phyloP scores from a whole-genome alignment of 2,113 vertebrate species.

The Corythaeola cristata region DNA sequence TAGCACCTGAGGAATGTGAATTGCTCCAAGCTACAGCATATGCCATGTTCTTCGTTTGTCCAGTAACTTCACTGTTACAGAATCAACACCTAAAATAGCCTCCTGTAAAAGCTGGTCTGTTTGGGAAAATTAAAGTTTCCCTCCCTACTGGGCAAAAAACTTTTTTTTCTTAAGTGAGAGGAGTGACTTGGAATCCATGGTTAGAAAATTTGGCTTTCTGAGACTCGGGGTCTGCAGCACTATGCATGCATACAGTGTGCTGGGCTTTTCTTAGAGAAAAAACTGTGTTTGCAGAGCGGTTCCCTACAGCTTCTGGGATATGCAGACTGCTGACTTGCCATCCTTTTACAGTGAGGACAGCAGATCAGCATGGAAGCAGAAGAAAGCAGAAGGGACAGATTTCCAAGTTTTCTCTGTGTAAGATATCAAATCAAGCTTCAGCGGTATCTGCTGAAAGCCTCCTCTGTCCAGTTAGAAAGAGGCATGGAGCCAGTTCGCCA shows the following conservation, averaged over 20 bases:
- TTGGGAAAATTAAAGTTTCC: background rate
- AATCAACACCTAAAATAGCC: conserved; percentile 24
- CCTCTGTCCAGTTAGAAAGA: background rate
- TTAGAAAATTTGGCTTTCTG: background rate
- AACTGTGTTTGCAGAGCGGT: background rate
- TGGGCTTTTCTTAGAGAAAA: conserved; percentile 15
- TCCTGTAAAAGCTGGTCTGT: conserved; percentile 15
- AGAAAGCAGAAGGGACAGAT: background rate
- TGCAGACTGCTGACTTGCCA: background rate
- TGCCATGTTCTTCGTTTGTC: conserved; percentile 25
- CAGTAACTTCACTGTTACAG: conserved; percentile 48
- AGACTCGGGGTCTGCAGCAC: background rate
- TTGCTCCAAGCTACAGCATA: background rate
- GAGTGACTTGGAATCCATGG: background rate
- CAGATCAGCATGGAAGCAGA: background rate
- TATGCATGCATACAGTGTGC: rapidly evolving
- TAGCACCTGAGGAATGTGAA: conserved; percentile 56
- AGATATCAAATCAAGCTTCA: background rate
- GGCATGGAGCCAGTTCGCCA: background rate
- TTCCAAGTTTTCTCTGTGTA: background rate
- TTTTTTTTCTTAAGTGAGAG: background rate
- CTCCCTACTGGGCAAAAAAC: background rate
- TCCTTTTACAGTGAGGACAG: background rate
- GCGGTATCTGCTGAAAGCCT: background rate
- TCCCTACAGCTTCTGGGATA: background rate